Evolutionary conservation across 1,140 invertebrate genomes (phyloP), one percentile per base, ranked within the genome.

Genomic region (Ceratosolen fusciceps): DNA sequence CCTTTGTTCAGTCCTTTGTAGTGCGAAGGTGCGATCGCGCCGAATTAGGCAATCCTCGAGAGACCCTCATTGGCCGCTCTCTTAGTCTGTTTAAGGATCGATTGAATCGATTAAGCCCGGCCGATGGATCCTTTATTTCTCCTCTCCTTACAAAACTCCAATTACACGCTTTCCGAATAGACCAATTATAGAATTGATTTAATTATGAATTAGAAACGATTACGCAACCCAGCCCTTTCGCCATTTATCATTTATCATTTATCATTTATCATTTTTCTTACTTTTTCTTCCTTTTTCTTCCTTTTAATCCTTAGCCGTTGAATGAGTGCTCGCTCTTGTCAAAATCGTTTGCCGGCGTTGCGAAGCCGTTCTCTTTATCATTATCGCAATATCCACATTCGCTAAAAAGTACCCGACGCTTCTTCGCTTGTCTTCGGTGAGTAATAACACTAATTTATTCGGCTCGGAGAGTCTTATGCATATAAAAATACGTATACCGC

Each of bases 181-280:
- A 70, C 1, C 67, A 70, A 47, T 70, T 70, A 70, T 47, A 62
- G 21, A 70, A 77, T n/a, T 37, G 60, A 37, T 65, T 65, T 65
- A 37, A 65, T 65, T 65, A 65, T 37, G 31, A 65, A 65, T 37
- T 65, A 16, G 26, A 2, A 8, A 37, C 31, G 37, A 65, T 65
- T 65, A 37, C 60, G 26, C 39, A 43, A 43, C 39, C 39, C 12
- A 43, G 5, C 39, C 5, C 39, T 43, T 43, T 43, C 5, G 39
- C 12, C 39, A 43, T 43, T 43, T 12, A 43, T 43, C 12, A 7
- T 43, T 5, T 7, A 43, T 43, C 12, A 43, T 43, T 52, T 16
- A 52, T 52, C 19, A 52, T 52, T 52, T 52, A 52, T 52, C 2
- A 16, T 3, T 52, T 52, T 52, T 16, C 10, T n/a, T n/a, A n/a